Conservation (phyloP, 1,140 invertebrate genomes). For the Penaeus indicus region DNA sequence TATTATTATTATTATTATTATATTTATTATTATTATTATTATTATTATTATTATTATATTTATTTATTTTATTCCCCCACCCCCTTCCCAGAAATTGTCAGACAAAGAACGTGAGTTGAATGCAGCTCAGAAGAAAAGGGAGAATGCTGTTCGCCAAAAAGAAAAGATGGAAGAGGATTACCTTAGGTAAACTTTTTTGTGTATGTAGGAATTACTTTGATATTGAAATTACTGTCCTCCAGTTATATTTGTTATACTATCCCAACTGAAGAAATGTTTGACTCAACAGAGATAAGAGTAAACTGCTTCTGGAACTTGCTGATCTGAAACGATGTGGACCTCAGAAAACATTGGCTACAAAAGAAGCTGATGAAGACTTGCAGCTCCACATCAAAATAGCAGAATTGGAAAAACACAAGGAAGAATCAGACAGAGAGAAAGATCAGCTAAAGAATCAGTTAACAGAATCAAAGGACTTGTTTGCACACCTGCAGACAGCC, state of each 20-base stretch:
- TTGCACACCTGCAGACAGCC: slow-evolving; percentile 5
- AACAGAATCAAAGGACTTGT: slow-evolving; percentile 2
- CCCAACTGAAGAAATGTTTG: background rate
- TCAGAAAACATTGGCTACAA: too few relatives aligned
- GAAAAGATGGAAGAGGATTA: slow-evolving; percentile 5
- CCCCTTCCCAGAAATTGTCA: background rate
- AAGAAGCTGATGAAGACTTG: too few relatives aligned
- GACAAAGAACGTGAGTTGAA: background rate
- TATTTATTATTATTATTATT: too few relatives aligned
- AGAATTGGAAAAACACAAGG: too few relatives aligned
- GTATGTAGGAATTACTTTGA: background rate
- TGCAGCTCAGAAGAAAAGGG: background rate
- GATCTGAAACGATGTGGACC: background rate
- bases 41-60: too few relatives aligned
- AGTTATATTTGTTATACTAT: background rate
- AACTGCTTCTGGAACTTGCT: slow-evolving; percentile 32
- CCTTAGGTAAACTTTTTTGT: background rate
- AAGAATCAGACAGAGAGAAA: too few relatives aligned
- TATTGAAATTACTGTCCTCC: background rate
- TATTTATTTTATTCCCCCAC: too few relatives aligned
- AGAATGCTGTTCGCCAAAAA: background rate
- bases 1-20: too few relatives aligned
- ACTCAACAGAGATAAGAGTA: slow-evolving; percentile 28
- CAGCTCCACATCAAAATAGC: too few relatives aligned
- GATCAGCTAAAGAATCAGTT: background rate